Conservation (phyloP, 2,113 vertebrate species). For the Eidolon helvum region DNA sequence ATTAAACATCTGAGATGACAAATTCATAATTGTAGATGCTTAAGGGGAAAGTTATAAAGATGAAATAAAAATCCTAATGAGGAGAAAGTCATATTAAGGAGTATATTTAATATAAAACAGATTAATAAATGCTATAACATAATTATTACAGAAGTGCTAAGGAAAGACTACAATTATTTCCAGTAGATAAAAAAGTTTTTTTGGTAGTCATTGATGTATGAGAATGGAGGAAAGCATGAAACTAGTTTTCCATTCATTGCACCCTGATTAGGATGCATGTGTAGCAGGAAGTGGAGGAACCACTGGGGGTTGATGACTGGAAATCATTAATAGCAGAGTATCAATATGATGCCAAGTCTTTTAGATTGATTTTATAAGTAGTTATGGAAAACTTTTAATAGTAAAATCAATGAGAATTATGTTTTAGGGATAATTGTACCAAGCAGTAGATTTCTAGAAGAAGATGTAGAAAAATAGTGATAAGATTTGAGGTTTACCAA, state of each 20-base stretch:
- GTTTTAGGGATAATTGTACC: background rate
- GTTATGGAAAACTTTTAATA: background rate
- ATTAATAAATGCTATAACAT: background rate
- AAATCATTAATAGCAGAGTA: background rate
- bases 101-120: background rate
- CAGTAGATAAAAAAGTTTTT: background rate
- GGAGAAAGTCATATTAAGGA: background rate
- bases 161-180: background rate
- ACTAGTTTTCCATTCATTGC: background rate
- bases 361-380: background rate
- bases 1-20: background rate
- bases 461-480: background rate
- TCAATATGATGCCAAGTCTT: background rate
- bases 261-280: background rate
- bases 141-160: background rate
- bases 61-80: background rate
- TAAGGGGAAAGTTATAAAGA: background rate
- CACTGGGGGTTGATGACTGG: background rate
- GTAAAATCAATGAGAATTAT: background rate
- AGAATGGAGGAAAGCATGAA: background rate
- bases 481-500: background rate
- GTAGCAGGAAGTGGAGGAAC: accelerated
- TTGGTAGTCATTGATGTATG: background rate
- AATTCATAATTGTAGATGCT: background rate
- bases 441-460: background rate